A percentile compares a stretch with the other conserved stretches of the same genome.
These are phyloP conservation scores for Furcifer pardalis DNA, from an alignment of 2,797 vertebrate species.

Conservation along the genomic window DNA sequence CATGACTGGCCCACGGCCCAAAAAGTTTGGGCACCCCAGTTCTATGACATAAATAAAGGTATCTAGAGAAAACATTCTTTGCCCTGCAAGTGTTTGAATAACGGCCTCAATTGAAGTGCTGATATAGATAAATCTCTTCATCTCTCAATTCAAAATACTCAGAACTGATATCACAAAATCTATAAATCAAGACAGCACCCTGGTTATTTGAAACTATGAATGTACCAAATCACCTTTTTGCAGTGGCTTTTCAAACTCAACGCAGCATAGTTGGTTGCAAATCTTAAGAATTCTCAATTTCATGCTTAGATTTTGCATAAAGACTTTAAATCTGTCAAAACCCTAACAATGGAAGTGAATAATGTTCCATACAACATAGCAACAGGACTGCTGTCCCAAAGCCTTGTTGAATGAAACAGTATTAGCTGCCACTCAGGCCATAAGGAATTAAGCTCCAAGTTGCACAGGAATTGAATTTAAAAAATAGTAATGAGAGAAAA, in stretches of 20 bases:
- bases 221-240: conserved; percentile 30
- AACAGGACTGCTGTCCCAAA: background rate
- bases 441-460: background rate
- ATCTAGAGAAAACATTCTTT: conserved; percentile 26
- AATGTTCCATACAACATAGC: too few relatives aligned
- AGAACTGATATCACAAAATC: background rate
- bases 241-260: background rate
- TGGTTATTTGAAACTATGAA: background rate
- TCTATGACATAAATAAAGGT: background rate
- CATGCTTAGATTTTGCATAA: background rate
- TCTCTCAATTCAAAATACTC: background rate
- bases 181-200: too few relatives aligned
- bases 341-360: background rate
- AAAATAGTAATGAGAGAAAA: too few relatives aligned
- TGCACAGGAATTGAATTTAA: background rate
- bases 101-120: conserved; percentile 10
- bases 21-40: background rate
- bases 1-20: too few relatives aligned
- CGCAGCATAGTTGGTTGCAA: conserved; percentile 3
- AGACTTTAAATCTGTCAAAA: conserved; percentile 17
- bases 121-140: background rate
- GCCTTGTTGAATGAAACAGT: background rate
- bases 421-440: background rate
- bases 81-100: conserved; percentile 8
- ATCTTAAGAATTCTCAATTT: background rate